A percentile compares a stretch with the other conserved stretches of the same genome.
Evolutionary conservation across 2,888 invertebrate species (phyloP).

Genomic region (Oxystoma pomonae): DNA sequence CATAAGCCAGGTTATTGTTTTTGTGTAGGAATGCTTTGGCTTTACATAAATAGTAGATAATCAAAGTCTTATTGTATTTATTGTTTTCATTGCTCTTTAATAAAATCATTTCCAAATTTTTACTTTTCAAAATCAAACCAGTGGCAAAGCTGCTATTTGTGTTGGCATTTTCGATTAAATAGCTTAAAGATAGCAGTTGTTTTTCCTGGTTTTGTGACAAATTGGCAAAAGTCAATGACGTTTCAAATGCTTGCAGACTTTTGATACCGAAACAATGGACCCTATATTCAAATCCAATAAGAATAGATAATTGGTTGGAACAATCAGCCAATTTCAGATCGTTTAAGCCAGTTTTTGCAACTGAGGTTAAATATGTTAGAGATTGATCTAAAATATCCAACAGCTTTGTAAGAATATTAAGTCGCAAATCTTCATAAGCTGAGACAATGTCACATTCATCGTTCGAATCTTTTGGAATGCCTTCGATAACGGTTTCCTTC

Average conservation of each 20-base stretch:
- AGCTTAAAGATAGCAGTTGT: constrained; percentile 30
- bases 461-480: constrained; percentile 30
- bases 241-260: constrained; percentile 29
- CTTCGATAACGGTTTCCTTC: constrained; percentile 4
- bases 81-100: constrained; percentile 1
- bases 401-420: constrained; percentile 26
- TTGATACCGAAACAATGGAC: constrained; percentile 31
- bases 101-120: constrained; percentile 20
- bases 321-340: constrained; percentile 12
- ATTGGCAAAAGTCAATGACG: constrained; percentile 30
- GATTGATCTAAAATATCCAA: constrained; percentile 30
- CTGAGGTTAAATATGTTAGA: constrained; percentile 21
- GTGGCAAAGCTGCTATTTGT: constrained; percentile 23
- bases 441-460: constrained; percentile 38
- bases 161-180: constrained; percentile 28
- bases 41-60: constrained; percentile 27
- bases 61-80: constrained; percentile 13
- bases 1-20: constrained; percentile 23
- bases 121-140: constrained; percentile 21
- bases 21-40: constrained; percentile 24
- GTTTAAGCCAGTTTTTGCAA: constrained; percentile 14
- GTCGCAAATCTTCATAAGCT: constrained; percentile 32
- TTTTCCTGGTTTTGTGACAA: constrained; percentile 23
- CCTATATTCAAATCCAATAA: constrained; percentile 34
- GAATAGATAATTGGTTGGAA: constrained; percentile 24